A percentile compares a stretch with the other conserved stretches of the same genome.
Conservation (phyloP, 2,888 invertebrate genomes). For the Ariolimax columbianus region DNA sequence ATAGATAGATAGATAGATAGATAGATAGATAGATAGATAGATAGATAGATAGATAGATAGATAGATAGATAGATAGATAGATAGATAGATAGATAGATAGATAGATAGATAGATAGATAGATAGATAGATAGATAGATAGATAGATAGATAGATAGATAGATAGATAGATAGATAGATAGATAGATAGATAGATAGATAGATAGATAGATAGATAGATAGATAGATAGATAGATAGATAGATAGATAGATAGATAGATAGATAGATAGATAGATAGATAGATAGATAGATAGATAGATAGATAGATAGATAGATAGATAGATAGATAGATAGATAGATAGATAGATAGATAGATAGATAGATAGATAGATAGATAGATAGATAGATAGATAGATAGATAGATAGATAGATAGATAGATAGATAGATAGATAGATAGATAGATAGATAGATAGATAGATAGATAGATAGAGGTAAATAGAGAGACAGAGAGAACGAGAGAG, state of each 20-base stretch:
- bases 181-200: slow-evolving; percentile 5
- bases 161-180: neutral
- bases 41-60: neutral
- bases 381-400: slow-evolving; percentile 20
- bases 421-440: slow-evolving; percentile 20
- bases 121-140: too few species aligned
- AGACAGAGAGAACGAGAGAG: too few species aligned
- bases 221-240: slow-evolving; percentile 20
- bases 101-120: too few species aligned
- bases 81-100: slow-evolving; percentile 2
- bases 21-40: slow-evolving; percentile 5
- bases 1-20: slow-evolving; percentile 8
- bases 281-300: neutral
- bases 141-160: neutral
- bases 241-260: slow-evolving; percentile 19
- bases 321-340: slow-evolving; percentile 14
- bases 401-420: slow-evolving; percentile 20
- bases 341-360: slow-evolving; percentile 17
- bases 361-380: slow-evolving; percentile 20
- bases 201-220: slow-evolving; percentile 16
- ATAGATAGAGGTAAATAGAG: too few species aligned
- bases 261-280: slow-evolving; percentile 17
- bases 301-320: neutral
- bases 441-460: too few species aligned
- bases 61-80: neutral